Percentiles rank a stretch among this genome's conserved stretches.
phyloP scores from a whole-genome alignment of 2,888 invertebrate species.

The Cataglyphis cursor region DNA sequence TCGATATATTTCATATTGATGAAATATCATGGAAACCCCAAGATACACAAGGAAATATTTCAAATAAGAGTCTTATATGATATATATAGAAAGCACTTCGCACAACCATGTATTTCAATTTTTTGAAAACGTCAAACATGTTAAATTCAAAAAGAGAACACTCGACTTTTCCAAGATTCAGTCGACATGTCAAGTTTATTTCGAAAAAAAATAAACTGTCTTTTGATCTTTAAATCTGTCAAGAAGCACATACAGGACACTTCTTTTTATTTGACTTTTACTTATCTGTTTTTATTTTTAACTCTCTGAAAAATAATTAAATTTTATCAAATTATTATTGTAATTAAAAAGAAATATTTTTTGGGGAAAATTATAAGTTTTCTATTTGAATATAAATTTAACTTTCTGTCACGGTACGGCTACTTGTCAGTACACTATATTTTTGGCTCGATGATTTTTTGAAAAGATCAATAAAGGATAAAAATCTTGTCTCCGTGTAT shows the following conservation, averaged over 20 bases:
- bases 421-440: background rate
- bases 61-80: background rate
- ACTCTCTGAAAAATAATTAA: background rate
- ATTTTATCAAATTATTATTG: background rate
- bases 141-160: background rate
- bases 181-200: background rate
- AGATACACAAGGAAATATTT: conserved; percentile 4
- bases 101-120: background rate
- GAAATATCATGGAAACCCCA: background rate
- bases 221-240: background rate
- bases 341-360: background rate
- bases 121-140: background rate
- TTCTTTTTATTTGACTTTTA: background rate
- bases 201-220: background rate
- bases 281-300: background rate
- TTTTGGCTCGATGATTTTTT: conserved; percentile 5
- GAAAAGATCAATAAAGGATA: conserved; percentile 23
- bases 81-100: background rate
- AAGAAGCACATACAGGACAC: background rate
- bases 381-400: background rate
- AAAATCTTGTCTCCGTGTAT: conserved; percentile 23
- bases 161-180: background rate
- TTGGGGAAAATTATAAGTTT: background rate
- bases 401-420: background rate
- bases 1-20: background rate